Evolutionary conservation across 1,140 invertebrate genomes (phyloP).

Genomic region (Cydia amplana): DNA sequence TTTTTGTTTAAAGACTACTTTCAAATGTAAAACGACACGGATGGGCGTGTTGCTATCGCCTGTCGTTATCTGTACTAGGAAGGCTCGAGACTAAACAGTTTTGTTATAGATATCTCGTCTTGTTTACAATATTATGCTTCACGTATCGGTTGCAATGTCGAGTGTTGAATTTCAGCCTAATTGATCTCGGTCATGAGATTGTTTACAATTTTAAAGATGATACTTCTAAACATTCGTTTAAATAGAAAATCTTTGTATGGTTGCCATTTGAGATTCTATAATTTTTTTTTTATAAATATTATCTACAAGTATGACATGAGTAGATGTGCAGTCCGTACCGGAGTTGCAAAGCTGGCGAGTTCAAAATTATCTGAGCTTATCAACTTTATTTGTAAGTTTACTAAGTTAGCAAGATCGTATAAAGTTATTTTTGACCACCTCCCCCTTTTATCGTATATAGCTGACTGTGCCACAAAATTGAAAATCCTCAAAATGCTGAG

Average conservation of each 20-base stretch:
- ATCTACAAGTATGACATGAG: no score
- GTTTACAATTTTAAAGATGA: neutral
- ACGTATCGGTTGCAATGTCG: neutral
- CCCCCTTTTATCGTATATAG: no score
- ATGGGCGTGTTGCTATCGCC: neutral
- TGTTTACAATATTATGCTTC: constrained; percentile 5
- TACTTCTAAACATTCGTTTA: neutral
- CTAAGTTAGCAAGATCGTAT: no score
- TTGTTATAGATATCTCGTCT: neutral
- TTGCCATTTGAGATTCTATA: no score
- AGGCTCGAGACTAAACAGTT: constrained; percentile 9
- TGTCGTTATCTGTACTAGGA: constrained; percentile 23
- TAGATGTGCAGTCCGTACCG: no score
- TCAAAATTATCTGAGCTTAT: no score
- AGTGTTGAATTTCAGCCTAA: constrained; percentile 5
- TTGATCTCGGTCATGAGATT: neutral
- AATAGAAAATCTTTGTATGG: neutral
- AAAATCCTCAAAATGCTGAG: no score
- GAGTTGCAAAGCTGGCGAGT: no score
- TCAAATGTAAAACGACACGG: constrained; percentile 6
- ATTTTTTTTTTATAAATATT: no score
- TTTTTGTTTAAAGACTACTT: neutral
- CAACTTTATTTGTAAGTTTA: no score
- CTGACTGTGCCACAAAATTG: no score
- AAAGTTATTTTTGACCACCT: no score